Conservation (phyloP, 2,797 vertebrate species). For the Eidolon dupreanum region DNA sequence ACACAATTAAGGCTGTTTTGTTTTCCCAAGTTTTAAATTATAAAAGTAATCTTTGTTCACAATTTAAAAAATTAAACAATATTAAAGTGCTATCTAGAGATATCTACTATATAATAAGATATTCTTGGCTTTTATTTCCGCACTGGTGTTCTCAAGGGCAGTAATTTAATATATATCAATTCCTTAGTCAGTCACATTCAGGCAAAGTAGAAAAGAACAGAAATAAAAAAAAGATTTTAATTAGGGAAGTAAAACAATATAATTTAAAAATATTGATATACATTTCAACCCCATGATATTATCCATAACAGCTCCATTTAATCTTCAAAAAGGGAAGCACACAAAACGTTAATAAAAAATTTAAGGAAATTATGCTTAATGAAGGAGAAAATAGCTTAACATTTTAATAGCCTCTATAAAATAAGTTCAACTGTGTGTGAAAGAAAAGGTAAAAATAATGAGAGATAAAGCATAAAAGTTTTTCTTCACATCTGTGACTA, state of each 20-base stretch:
- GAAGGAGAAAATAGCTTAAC: constrained; percentile 71
- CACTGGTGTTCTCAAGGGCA: not conserved
- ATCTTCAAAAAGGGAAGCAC: constrained; percentile 55
- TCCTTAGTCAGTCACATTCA: not conserved
- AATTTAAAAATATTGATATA: constrained; percentile 58
- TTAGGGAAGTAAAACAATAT: constrained; percentile 6
- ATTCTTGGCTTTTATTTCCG: constrained; percentile 21
- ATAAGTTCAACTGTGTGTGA: constrained; percentile 63
- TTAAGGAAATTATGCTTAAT: constrained; percentile 65
- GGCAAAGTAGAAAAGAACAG: not conserved
- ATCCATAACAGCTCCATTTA: not conserved
- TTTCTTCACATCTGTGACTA: not conserved
- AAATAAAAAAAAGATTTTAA: constrained; percentile 25
- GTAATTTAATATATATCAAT: not conserved
- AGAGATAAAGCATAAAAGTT: not conserved
- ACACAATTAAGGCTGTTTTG: not conserved
- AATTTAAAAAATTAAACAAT: not conserved
- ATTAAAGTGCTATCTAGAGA: not conserved
- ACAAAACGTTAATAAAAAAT: constrained; percentile 67
- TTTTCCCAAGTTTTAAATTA: constrained; percentile 26
- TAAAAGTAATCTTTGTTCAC: not conserved
- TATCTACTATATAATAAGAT: not conserved
- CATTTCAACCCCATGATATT: constrained; percentile 30
- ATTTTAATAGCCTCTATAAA: constrained; percentile 68
- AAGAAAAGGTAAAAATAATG: constrained; percentile 47